Evolutionary conservation across 2,797 vertebrate genomes (phyloP).

Genomic region (Rallus crepitans): DNA sequence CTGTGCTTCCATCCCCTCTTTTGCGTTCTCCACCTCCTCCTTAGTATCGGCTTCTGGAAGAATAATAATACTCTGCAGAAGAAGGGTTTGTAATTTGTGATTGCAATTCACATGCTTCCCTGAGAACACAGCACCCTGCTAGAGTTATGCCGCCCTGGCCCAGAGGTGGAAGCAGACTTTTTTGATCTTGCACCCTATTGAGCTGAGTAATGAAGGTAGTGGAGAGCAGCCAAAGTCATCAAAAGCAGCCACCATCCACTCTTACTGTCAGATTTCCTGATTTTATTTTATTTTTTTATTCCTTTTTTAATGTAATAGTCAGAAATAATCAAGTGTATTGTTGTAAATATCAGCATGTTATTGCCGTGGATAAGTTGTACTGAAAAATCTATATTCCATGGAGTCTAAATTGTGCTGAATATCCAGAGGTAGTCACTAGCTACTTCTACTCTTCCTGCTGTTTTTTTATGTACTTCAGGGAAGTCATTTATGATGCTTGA

Average conservation of each 20-base stretch:
- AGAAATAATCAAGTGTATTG: conserved; percentile 31
- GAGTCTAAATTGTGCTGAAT: conserved; percentile 20
- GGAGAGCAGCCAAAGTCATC: background rate
- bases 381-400: conserved; percentile 5
- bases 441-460: background rate
- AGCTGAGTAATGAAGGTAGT: background rate
- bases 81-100: background rate
- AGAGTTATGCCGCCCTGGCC: background rate
- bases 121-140: background rate
- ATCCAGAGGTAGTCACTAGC: background rate
- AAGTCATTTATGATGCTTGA: conserved; percentile 28
- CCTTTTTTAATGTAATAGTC: background rate
- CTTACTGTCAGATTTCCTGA: background rate
- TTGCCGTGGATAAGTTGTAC: background rate
- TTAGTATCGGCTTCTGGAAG: background rate
- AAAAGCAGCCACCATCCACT: background rate
- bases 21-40: background rate
- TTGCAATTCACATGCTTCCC: background rate
- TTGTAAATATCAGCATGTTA: background rate
- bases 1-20: background rate
- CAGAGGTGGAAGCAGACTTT: background rate
- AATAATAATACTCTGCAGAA: background rate
- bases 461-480: background rate
- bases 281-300: background rate
- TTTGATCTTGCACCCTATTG: background rate